Base-by-base conservation (phyloP, 1,140 invertebrate genomes). In the Heliconius hermathena region DNA sequence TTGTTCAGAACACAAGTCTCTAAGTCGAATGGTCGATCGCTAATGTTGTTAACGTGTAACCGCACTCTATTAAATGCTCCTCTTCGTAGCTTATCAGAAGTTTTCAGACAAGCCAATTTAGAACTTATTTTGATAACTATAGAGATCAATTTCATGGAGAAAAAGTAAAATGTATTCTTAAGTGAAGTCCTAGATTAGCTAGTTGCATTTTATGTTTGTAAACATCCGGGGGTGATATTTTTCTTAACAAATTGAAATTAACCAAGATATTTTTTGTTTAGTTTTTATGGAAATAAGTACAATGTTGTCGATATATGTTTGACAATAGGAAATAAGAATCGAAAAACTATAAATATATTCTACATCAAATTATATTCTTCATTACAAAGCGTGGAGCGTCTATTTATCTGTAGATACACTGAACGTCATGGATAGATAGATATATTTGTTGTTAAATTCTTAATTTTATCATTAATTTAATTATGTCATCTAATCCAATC, bases 61-160 rank as follows among this genome's bases (percentile, higher is more conserved):
- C 84, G 73, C 81, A 78, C 77, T 78, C 72, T 80, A 83, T 80
- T 86, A 85, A 86, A 85, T 85, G 83, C 73, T 82, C 76, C 79
- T 81, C 82, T 73, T 74, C 77, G 71, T 16, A 18, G 80, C 82
- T 85, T 82, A 82, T 81, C 81, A 84, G 71, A 33, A 13, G 26
- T 29, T 29, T 16, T 16, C 11, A 16, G 9, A 11, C 11, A 16
- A 29, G 13, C 60, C 13, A 66, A 66, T 29, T 66, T 66, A 66
- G 22, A 29, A 16, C 60, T 66, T 66, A 66, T 66, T 13, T 18
- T 2, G 0, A 29, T 26, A 1, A 0, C 0, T 1, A 6, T 66
- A 66, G 4, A 3, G 13, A 9, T 29, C 26, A 11, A 66, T 9
- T 66, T 66, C 13, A 1, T 66, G 0, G 13, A 66, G 8, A 26